A percentile compares a stretch with the other conserved stretches of the same genome.
Conservation (phyloP, 2,113 vertebrate species). For the Piaya cayana region DNA sequence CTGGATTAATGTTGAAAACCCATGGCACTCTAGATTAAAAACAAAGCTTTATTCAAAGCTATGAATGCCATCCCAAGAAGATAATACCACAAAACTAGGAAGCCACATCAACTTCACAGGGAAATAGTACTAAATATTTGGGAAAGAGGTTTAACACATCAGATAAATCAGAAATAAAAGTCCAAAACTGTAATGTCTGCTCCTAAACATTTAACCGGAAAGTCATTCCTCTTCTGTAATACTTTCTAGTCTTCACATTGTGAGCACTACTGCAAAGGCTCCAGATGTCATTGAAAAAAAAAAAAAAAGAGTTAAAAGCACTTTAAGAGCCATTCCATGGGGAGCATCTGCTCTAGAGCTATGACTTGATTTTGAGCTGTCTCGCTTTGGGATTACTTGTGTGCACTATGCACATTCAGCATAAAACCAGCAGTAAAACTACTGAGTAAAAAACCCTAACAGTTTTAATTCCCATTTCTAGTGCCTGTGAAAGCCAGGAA, state of each 20-base stretch:
- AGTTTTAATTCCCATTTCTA: background rate
- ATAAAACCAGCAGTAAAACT: background rate
- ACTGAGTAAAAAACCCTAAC: background rate
- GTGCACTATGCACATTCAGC: background rate
- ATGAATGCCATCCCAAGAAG: background rate
- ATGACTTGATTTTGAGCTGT: background rate
- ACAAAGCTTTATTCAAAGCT: background rate
- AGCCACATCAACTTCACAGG: background rate
- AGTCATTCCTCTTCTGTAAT: background rate
- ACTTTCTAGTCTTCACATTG: background rate
- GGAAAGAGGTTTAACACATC: background rate
- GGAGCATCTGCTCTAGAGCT: background rate
- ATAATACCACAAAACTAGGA: background rate
- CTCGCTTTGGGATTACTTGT: background rate
- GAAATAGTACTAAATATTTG: background rate
- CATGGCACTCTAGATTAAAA: background rate
- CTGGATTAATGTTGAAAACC: background rate
- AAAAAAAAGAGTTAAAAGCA: background rate
- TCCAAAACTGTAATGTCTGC: background rate
- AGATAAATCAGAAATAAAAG: background rate
- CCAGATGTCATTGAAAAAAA: background rate
- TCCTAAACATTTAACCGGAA: background rate
- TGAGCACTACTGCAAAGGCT: background rate
- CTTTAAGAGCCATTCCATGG: background rate
- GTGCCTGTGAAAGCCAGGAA: background rate